Percentiles rank a stretch among this genome's conserved stretches.
These are phyloP conservation scores for Mesorhabditis belari DNA, from an alignment of 2,888 invertebrate genomes.

Conservation along the genomic window DNA sequence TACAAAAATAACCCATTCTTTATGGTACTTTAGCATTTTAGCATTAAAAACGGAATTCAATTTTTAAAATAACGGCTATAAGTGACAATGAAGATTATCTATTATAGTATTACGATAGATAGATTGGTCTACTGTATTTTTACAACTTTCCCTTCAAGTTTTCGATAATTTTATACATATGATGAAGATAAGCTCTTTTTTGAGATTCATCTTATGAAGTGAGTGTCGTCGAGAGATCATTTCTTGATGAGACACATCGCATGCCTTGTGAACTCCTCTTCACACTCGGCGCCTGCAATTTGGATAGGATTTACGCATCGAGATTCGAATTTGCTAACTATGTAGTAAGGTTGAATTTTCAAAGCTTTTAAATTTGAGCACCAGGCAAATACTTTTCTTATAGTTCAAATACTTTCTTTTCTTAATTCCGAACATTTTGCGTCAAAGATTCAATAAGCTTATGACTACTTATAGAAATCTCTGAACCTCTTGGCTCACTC, in stretches of 20 bases:
- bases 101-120: too few relatives aligned
- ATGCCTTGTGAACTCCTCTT: slow-evolving; percentile 11
- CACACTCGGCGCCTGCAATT: slow-evolving; percentile 18
- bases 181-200: too few relatives aligned
- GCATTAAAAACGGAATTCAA: too few relatives aligned
- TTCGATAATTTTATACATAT: too few relatives aligned
- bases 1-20: too few relatives aligned
- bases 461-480: background rate
- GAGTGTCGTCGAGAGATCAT: too few relatives aligned
- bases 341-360: background rate
- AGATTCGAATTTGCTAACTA: background rate
- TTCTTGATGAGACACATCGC: slow-evolving; percentile 1
- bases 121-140: too few relatives aligned
- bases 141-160: too few relatives aligned
- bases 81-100: too few relatives aligned
- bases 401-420: background rate
- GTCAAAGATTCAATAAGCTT: background rate
- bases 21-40: too few relatives aligned
- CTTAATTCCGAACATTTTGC: background rate
- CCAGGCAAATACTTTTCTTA: background rate
- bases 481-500: background rate
- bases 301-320: background rate
- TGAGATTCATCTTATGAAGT: too few relatives aligned
- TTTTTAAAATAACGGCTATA: too few relatives aligned
- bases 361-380: background rate